Base-by-base conservation (phyloP, 2,888 invertebrate species). In the Acanthosepion esculentum region DNA sequence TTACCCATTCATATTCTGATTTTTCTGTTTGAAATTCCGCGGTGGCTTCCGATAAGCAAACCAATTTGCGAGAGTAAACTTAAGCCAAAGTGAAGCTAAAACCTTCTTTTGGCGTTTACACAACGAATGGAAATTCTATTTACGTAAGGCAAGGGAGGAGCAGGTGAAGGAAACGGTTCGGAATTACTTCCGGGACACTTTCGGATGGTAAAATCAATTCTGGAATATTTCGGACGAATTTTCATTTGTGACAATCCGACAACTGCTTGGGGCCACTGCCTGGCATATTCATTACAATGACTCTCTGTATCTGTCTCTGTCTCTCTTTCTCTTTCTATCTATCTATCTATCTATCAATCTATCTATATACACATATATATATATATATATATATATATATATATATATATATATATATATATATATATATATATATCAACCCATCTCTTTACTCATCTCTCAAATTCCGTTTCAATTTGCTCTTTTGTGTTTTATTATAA, bases 51-150 rank as follows among this genome's bases (percentile, higher is more conserved):
- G n/a, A 78, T 78, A 78, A 29, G 78, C 78, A n/a, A 78, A 78
- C n/a, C 78, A 33, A 78, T 78, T 78, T 78, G n/a, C 78, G n/a
- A 78, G n/a, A 78, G 78, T 78, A 78, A 78, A 78, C 78, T 33
- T n/a, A 33, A 33, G 78, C n/a, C 78, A 33, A 33, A n/a, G 78
- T 33, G 78, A 78, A 33, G n/a, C n/a, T n/a, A 33, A 78, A 78
- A 78, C n/a, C 78, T 78, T 29, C 29, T 78, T 78, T n/a, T 78
- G 78, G 78, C 78, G 78, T 78, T 78, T 78, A 23, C 78, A 33
- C 78, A 78, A n/a, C 15, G 78, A 78, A 78, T 78, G 78, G n/a
- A 78, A n/a, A 78, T 78, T 33, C n/a, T 78, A 78, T 33, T 78
- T 33, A 33, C 18, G n/a, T 78, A 12, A 33, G 78, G n/a, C n/a